These are phyloP conservation scores for Diplazon laetatorius DNA, from an alignment of 2,888 invertebrate species.

Conservation along the genomic window DNA sequence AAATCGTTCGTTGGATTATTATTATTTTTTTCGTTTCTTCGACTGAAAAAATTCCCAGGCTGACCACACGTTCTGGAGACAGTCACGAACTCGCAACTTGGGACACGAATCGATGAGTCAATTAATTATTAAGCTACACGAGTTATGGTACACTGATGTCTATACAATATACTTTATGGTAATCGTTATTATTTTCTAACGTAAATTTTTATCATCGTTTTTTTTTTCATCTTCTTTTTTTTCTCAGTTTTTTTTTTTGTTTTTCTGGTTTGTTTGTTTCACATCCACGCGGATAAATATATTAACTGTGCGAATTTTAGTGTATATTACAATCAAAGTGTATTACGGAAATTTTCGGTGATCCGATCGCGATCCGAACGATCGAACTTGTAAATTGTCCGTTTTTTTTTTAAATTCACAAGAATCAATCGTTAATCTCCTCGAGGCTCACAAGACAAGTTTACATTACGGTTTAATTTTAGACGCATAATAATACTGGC, in stretches of 20 bases:
- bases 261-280: no score
- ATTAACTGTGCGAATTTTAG: constrained; percentile 73
- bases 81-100: constrained; percentile 50
- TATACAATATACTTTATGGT: constrained; percentile 61
- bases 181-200: constrained; percentile 47
- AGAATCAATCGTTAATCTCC: constrained; percentile 31
- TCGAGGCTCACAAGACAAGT: constrained; percentile 46
- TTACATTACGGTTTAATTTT: constrained; percentile 63
- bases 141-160: constrained; percentile 62
- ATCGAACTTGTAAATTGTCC: constrained; percentile 24
- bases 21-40: no score
- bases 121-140: constrained; percentile 53
- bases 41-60: not conserved
- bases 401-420: constrained; percentile 35
- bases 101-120: constrained; percentile 40
- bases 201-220: constrained; percentile 47
- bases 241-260: constrained; percentile 30
- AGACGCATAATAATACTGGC: constrained; percentile 78
- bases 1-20: not conserved
- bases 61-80: constrained; percentile 40
- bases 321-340: constrained; percentile 66
- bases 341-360: constrained; percentile 56
- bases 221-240: constrained; percentile 25
- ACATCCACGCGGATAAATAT: constrained; percentile 57
- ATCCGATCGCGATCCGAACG: constrained; percentile 54